phyloP scores from a whole-genome alignment of 1,140 invertebrate genomes.

The Halotydeus destructor region DNA sequence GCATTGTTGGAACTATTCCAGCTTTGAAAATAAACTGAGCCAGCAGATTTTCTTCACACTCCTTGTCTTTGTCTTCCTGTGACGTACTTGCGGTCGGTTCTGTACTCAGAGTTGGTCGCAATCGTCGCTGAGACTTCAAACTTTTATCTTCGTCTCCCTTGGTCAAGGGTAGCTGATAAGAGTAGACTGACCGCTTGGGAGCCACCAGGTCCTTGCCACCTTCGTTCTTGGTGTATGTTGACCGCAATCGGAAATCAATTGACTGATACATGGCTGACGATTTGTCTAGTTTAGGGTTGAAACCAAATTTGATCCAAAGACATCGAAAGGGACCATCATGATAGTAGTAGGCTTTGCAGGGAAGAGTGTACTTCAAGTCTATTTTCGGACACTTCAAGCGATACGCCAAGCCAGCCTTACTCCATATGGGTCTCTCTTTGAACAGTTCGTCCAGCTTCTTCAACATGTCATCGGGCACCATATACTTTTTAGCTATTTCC shows the following conservation, averaged over 20 bases:
- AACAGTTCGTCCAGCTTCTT: constrained; percentile 26
- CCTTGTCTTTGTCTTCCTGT: neutral
- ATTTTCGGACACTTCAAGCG: constrained; percentile 31
- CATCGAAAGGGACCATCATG: constrained; percentile 49
- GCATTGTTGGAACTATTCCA: constrained; percentile 14
- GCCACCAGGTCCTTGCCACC: neutral
- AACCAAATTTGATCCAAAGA: constrained; percentile 26
- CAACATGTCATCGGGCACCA: neutral
- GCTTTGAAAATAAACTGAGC: constrained; percentile 8
- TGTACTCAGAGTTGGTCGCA: neutral
- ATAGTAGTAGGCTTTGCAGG: constrained; percentile 59
- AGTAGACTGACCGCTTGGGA: constrained; percentile 3
- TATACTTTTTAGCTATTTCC: neutral
- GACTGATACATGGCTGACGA: constrained; percentile 25
- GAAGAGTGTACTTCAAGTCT: constrained; percentile 53
- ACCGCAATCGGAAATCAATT: constrained; percentile 22
- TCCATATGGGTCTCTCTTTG: constrained; percentile 61
- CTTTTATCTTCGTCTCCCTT: constrained; percentile 2
- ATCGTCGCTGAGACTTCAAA: neutral
- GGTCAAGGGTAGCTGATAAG: constrained; percentile 3
- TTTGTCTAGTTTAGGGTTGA: constrained; percentile 24
- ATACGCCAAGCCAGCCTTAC: constrained; percentile 44
- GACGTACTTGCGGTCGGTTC: neutral
- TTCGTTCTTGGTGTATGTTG: constrained; percentile 1
- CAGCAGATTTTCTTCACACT: neutral